Base-by-base conservation (phyloP, 2,888 invertebrate species). In the Rhingia rostrata region DNA sequence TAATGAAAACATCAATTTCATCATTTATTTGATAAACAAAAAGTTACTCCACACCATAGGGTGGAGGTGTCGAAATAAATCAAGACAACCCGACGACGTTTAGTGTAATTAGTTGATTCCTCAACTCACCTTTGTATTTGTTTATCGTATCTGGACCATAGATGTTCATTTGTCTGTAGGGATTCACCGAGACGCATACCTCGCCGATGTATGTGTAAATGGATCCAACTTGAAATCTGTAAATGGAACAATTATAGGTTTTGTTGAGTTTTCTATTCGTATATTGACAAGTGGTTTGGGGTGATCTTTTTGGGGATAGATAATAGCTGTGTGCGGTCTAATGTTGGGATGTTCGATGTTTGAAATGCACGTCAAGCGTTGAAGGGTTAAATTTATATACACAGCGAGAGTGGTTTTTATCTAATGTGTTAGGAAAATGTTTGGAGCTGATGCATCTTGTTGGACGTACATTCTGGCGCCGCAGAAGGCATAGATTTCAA, bases 171-270 rank as follows among this genome's bases (percentile, higher is more conserved):
- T 94, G 95, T 90, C 96, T 95, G 93, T 99, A 99, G 0, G 99
- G 99, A 92, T 99, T 99, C 87, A 99, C 96, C 0, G 99, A 98
- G 47, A 99, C 97, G 90, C 97, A 95, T 88, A 98, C 98, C 92
- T 99, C 99, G 49, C 99, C 99, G 88, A 99, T 99, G 92, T 99
- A 99, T 6, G 99, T 98, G 93, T 99, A 99, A 90, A 99, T 98
- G 91, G 95, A 95, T 88, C 97, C 96, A 91, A 95, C 94, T 92
- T 96, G 95, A 91, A 96, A 98, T 91, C 98, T 98, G 82, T 14
- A 86, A 22, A 73, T 58, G 49, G 63, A 73, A 49, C 47, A 72
- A 86, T 74, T 51, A 64, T 4, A 49, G 30, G 22, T 22, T 63
- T 69, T 69, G 77, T 70, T 78, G 69, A 78, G 56, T 49, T 78